These are phyloP conservation scores for Caenorhabditis remanei DNA, from an alignment of 1,140 invertebrate genomes.

Conservation along the genomic window DNA sequence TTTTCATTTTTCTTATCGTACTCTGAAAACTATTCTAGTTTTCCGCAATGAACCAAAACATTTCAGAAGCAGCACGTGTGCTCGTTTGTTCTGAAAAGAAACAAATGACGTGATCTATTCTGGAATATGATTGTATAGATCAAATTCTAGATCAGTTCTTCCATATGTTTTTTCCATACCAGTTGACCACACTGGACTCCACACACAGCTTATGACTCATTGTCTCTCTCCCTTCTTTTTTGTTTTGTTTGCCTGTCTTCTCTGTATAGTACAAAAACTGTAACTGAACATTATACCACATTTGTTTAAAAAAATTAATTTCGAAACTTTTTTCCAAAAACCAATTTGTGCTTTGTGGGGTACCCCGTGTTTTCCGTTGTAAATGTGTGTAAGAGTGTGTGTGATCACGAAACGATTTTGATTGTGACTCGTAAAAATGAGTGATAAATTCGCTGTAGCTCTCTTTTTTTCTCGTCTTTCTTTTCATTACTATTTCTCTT, in stretches of 20 bases:
- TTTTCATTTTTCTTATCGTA: conserved; percentile 18
- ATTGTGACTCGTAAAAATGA: conserved; percentile 42
- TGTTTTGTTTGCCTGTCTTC: not conserved
- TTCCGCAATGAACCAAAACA: not conserved
- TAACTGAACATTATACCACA: conserved; percentile 4
- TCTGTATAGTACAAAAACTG: not conserved
- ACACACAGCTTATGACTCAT: conserved; percentile 13
- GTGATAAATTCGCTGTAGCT: conserved; percentile 52
- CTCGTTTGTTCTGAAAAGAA: not conserved
- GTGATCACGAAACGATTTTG: conserved; percentile 39
- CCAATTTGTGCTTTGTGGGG: not conserved
- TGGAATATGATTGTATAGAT: no score
- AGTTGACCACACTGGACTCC: not conserved
- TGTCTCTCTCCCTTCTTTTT: not conserved
- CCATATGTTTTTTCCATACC: not conserved
- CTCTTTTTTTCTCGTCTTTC: not conserved
- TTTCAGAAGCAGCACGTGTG: not conserved
- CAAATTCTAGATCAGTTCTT: not conserved
- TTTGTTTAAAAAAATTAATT: not conserved
- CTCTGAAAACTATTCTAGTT: conserved; percentile 37
- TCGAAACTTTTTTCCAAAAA: not conserved
- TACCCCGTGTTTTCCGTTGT: not conserved
- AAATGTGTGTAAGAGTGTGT: not conserved
- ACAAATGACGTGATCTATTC: not conserved
- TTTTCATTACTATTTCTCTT: conserved; percentile 8